Evolutionary conservation across 1,140 invertebrate species (phyloP), one percentile per base, ranked within the genome.

Genomic region (Heliconius hewitsoni): DNA sequence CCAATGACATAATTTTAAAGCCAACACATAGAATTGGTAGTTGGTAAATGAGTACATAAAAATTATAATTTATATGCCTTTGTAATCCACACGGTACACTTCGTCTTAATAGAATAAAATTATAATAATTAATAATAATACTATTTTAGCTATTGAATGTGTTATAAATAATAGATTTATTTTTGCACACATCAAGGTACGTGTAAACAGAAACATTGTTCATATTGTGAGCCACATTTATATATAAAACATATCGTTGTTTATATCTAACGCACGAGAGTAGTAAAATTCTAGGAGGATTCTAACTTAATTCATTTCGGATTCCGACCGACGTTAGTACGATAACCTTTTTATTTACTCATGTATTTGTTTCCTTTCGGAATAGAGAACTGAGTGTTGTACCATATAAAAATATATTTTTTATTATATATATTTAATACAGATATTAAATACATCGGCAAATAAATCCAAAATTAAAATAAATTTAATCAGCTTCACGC

Each of bases 291-390:
- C 46, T 74, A 55, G 18, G 50, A 30, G 2, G 2, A 30, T 2
- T 30, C 2, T 30, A 23, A 23, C 2, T 30, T 74, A 23, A 74
- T 74, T 34, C 13, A 30, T 6, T 57, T 3, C 16, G 13, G 52
- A 19, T 11, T 66, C 9, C n/a, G 55, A 19, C 16, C 18, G 16
- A 19, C 50, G 16, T 19, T 57, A 52, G 46, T 74, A 55, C 9
- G 46, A 74, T 74, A 55, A 74, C 73, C 46, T 74, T 34, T 34
- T 13, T 74, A 74, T 74, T 52, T 34, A 73, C 23, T 55, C 16
- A 34, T 34, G 27, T 18, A 74, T 52, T 19, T 23, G 23, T 3
- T 30, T 30, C 19, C 57, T 13, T 23, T 57, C 9, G 19, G 19
- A 8, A n/a, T 8, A 57, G 2, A 57, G 1, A 57, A n/a, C 1